phyloP scores from a whole-genome alignment of 2,888 invertebrate species.

The Strigamia transsilvanica region DNA sequence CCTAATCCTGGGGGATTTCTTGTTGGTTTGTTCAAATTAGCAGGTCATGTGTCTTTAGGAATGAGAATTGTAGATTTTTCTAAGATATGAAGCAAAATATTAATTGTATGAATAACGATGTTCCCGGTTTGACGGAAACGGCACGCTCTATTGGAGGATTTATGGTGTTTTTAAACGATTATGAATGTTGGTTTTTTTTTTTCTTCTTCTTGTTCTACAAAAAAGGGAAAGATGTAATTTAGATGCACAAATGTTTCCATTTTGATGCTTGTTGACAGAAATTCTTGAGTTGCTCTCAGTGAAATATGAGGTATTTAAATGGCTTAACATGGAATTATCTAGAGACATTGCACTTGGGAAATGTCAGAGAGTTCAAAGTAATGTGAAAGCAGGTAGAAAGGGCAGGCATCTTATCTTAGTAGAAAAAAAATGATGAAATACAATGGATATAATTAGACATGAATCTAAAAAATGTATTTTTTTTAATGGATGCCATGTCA shows the following conservation, averaged over 20 bases:
- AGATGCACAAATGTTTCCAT: not conserved
- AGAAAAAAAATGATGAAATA: not conserved
- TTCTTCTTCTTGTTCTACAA: not conserved
- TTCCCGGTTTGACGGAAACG: too few relatives aligned
- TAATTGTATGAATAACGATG: too few relatives aligned
- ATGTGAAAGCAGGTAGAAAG: constrained; percentile 16
- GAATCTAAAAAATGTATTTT: not conserved
- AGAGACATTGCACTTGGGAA: constrained; percentile 16
- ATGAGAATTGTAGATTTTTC: not conserved
- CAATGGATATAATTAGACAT: not conserved
- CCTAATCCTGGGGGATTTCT: not conserved
- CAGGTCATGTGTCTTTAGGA: not conserved
- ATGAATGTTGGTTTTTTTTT: not conserved
- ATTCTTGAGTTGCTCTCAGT: constrained; percentile 29
- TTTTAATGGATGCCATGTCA: not conserved
- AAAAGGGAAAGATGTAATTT: not conserved
- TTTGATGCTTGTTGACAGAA: constrained; percentile 24
- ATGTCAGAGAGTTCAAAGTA: not conserved
- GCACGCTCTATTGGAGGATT: too few relatives aligned
- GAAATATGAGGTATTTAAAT: constrained; percentile 28
- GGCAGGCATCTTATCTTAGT: not conserved
- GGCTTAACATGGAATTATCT: not conserved
- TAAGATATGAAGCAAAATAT: too few relatives aligned
- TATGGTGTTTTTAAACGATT: too few relatives aligned
- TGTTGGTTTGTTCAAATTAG: not conserved